Conservation (phyloP, 2,888 invertebrate genomes). For the Cerceris ruficornis region DNA sequence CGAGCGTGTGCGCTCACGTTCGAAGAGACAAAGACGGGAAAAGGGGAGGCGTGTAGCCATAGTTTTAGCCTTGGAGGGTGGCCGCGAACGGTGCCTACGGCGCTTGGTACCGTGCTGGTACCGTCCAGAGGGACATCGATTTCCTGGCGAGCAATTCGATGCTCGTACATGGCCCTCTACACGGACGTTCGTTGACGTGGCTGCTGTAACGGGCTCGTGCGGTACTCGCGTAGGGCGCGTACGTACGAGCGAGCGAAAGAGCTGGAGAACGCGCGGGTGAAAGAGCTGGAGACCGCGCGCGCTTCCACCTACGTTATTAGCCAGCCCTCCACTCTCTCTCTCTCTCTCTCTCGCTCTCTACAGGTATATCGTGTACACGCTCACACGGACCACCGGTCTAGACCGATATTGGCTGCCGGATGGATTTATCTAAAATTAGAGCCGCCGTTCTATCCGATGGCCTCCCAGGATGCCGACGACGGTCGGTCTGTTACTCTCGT, state of each 20-base stretch:
- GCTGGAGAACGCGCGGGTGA: background rate
- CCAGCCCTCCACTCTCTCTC: conserved; percentile 34
- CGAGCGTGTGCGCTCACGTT: conserved; percentile 5
- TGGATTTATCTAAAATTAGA: conserved; percentile 70
- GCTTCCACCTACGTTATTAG: conserved; percentile 56
- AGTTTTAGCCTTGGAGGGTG: conserved; percentile 17
- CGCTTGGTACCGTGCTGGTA: conserved; percentile 57
- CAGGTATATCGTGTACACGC: conserved; percentile 6
- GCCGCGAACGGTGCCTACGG: conserved; percentile 38
- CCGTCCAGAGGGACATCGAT: conserved; percentile 68
- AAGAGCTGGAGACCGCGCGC: conserved; percentile 14
- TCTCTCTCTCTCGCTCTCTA: conserved; percentile 10
- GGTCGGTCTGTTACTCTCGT: conserved; percentile 10
- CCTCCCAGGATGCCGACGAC: conserved; percentile 35
- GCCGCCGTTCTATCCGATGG: conserved; percentile 45
- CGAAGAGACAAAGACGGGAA: too few relatives aligned
- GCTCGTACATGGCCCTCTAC: conserved; percentile 56
- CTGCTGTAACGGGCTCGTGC: background rate
- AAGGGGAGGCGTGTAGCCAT: background rate
- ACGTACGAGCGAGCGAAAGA: conserved; percentile 1
- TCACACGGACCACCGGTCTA: conserved; percentile 35
- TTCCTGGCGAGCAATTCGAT: conserved; percentile 69
- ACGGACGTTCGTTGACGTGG: conserved; percentile 31
- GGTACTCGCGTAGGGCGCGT: conserved; percentile 20
- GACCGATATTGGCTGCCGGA: conserved; percentile 60